Conservation (phyloP, 2,797 vertebrate species). For the Pangasius macronema region DNA sequence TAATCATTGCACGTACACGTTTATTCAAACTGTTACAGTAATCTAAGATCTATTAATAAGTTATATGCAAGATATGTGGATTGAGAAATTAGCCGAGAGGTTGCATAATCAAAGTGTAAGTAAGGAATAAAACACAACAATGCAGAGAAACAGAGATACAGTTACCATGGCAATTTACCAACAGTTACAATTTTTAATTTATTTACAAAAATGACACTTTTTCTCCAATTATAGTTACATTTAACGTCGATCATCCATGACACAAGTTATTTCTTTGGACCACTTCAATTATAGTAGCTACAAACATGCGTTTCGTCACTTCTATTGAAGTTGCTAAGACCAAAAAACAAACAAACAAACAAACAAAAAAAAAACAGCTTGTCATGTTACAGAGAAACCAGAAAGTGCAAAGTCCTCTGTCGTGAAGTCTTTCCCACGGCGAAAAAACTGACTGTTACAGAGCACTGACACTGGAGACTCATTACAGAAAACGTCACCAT, state of each 20-base stretch:
- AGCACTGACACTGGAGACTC: neutral
- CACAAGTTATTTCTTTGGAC: neutral
- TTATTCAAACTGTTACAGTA: neutral
- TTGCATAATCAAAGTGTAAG: neutral
- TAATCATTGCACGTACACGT: neutral
- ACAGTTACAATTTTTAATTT: neutral
- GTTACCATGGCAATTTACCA: neutral
- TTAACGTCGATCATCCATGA: neutral
- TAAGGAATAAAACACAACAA: neutral
- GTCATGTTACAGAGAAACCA: neutral
- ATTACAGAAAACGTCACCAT: neutral
- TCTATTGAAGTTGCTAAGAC: neutral
- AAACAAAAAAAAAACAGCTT: neutral
- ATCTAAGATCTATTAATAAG: neutral
- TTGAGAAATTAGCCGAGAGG: neutral
- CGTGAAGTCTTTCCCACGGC: neutral
- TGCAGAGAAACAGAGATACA: neutral
- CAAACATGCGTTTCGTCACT: neutral
- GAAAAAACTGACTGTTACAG: neutral
- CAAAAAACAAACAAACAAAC: neutral
- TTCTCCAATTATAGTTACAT: neutral
- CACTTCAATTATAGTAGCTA: neutral
- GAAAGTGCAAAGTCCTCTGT: neutral
- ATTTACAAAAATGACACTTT: neutral
- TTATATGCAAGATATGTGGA: neutral